phyloP scores from a whole-genome alignment of 2,113 vertebrate genomes.

The Microtus montanus region DNA sequence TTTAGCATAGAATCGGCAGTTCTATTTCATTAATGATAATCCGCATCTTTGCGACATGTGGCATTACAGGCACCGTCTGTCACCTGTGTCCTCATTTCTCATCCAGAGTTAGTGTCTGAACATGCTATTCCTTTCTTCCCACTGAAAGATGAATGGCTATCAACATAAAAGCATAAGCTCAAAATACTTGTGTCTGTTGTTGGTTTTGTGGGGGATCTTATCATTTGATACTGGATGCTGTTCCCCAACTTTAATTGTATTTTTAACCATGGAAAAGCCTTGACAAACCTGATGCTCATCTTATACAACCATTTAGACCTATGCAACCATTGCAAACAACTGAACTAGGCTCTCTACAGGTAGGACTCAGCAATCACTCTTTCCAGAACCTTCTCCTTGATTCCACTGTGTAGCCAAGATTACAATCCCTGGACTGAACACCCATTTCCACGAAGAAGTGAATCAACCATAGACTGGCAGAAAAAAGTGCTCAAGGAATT shows the following conservation, averaged over 20 bases:
- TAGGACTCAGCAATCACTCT: background rate
- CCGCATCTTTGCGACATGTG: background rate
- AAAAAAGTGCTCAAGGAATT: background rate
- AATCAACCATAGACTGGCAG: background rate
- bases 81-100: background rate
- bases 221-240: background rate
- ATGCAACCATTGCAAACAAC: background rate
- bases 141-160: background rate
- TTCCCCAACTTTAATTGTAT: background rate
- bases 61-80: background rate
- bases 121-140: background rate
- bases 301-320: background rate
- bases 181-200: background rate
- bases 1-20: background rate
- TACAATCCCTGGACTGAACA: background rate
- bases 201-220: background rate
- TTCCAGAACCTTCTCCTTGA: background rate
- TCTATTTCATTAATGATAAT: background rate
- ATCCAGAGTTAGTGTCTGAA: background rate
- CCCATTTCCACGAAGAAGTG: background rate
- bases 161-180: background rate
- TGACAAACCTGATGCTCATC: background rate
- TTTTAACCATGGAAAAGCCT: background rate
- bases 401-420: background rate
- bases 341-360: background rate